These are phyloP conservation scores for Lagopus leucura DNA, from an alignment of 2,113 vertebrate species.

Conservation along the genomic window DNA sequence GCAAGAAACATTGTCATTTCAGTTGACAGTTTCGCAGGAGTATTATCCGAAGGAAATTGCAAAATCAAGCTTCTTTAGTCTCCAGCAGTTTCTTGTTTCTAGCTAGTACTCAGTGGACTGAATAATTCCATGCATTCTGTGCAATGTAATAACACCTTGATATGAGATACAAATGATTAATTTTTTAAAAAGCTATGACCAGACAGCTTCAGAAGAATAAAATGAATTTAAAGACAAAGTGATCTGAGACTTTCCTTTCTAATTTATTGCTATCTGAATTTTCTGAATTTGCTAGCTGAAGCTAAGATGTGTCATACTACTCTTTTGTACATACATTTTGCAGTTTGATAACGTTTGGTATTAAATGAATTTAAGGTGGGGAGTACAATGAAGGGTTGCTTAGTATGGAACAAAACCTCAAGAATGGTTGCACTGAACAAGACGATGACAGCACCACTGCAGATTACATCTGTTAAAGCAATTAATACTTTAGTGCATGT, in stretches of 20 bases:
- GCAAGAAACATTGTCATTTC: not conserved
- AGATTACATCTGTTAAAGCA: not conserved
- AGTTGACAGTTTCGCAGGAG: not conserved
- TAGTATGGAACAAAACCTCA: not conserved
- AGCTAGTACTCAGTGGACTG: conserved; percentile 9
- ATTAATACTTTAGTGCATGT: not conserved
- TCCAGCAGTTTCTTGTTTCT: conserved; percentile 7
- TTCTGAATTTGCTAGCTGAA: not conserved
- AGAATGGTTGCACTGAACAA: not conserved
- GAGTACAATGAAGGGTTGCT: not conserved
- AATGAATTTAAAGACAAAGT: conserved; percentile 20
- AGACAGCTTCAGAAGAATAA: conserved; percentile 53
- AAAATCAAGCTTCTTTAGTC: not conserved
- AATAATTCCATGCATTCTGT: conserved; percentile 15
- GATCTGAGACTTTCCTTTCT: conserved; percentile 35
- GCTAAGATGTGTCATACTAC: not conserved
- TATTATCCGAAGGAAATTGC: not conserved
- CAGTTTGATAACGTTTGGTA: not conserved
- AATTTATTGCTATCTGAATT: not conserved
- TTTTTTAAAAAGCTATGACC: conserved; percentile 18
- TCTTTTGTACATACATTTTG: not conserved
- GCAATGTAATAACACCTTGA: not conserved
- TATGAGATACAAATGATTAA: not conserved
- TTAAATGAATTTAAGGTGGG: not conserved
- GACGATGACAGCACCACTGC: not conserved